Percentiles rank a stretch among this genome's conserved stretches.
Evolutionary conservation across 2,888 invertebrate species (phyloP).

Genomic region (Metallyticus violacea): DNA sequence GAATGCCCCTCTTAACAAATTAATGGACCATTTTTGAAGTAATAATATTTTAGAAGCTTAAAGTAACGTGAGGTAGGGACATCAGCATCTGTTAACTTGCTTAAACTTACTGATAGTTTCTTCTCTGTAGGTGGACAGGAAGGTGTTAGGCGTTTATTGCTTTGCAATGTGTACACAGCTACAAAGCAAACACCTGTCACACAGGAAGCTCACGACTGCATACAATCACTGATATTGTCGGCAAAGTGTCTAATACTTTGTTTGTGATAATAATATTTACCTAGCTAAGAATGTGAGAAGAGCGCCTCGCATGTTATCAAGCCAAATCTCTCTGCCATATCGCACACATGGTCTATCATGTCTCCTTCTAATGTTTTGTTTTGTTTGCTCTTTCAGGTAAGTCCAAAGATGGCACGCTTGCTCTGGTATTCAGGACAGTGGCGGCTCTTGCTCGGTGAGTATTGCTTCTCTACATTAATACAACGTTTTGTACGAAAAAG

Average conservation of each 20-base stretch:
- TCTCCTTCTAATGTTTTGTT: not conserved
- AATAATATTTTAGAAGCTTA: too few relatives aligned
- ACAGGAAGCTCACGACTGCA: not conserved
- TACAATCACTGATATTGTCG: not conserved
- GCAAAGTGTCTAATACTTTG: not conserved
- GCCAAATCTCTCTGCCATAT: not conserved
- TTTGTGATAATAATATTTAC: not conserved
- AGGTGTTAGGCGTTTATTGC: not conserved
- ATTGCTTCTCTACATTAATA: not conserved
- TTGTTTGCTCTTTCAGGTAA: not conserved
- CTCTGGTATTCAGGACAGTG: not conserved
- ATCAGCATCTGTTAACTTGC: too few relatives aligned
- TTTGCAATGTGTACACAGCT: not conserved
- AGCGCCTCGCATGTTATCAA: too few relatives aligned
- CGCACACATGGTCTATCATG: not conserved
- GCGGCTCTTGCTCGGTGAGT: not conserved
- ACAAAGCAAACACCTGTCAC: not conserved
- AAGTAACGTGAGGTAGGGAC: too few relatives aligned
- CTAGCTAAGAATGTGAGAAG: not conserved
- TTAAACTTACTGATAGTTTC: too few relatives aligned
- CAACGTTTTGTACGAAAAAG: not conserved
- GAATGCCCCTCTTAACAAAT: too few relatives aligned
- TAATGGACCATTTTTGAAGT: too few relatives aligned
- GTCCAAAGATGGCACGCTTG: too few relatives aligned
- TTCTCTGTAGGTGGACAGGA: not conserved